phyloP scores from a whole-genome alignment of 2,113 vertebrate species.

The Megaceryle torquata region DNA sequence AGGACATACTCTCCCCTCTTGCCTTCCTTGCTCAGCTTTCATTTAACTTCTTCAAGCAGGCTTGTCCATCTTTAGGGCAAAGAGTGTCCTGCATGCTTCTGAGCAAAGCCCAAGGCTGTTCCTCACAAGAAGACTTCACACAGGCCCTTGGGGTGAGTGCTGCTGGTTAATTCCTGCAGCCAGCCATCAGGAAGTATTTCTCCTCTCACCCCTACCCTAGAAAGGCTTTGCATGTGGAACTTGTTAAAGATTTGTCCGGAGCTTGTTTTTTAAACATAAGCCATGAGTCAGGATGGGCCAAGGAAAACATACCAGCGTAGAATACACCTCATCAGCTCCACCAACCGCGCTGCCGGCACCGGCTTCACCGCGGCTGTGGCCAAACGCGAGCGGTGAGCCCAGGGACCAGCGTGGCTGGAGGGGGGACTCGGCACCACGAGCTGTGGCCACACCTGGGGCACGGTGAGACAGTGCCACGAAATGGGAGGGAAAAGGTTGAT shows the following conservation, averaged over 20 bases:
- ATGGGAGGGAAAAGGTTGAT: not conserved
- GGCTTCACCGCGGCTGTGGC: not conserved
- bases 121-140: accelerated
- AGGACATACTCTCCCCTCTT: not conserved
- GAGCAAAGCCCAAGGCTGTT: too few species aligned
- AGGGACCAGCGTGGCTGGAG: not conserved
- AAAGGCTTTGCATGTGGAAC: not conserved
- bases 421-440: not conserved
- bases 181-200: accelerated
- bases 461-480: not conserved
- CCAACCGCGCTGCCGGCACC: not conserved
- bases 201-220: not conserved
- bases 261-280: not conserved
- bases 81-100: not conserved
- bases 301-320: not conserved
- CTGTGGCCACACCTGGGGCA: not conserved
- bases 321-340: not conserved
- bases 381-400: accelerated
- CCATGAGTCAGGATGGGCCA: not conserved
- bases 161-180: not conserved
- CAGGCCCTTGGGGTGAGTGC: accelerated
- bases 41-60: not conserved
- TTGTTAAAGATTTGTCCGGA: not conserved
- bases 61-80: not conserved
- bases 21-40: not conserved